A percentile compares a stretch with the other conserved stretches of the same genome.
These are phyloP conservation scores for Pinna nobilis DNA, from an alignment of 1,140 invertebrate species.

Conservation along the genomic window DNA sequence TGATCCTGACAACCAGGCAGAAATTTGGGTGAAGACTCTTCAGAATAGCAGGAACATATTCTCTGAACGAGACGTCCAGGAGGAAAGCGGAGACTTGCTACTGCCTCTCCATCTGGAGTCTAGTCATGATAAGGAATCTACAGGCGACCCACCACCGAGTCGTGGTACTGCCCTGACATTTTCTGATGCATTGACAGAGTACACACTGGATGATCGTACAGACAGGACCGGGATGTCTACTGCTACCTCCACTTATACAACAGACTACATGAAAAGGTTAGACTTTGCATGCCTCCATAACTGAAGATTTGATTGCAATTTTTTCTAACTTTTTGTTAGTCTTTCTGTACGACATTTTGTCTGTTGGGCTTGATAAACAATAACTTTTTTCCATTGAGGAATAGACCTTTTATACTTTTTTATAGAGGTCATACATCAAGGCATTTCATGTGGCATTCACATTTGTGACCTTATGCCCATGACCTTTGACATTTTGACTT, in stretches of 20 bases:
- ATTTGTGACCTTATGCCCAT: no score
- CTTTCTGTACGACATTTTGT: no score
- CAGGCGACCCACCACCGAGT: conserved; percentile 55
- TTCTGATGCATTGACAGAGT: conserved; percentile 61
- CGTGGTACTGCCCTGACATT: conserved; percentile 62
- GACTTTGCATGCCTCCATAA: background rate
- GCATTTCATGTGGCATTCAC: no score
- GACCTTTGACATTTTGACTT: no score
- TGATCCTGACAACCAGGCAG: conserved; percentile 72
- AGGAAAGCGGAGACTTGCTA: conserved; percentile 43
- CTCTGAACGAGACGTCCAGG: conserved; percentile 56
- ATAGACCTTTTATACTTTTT: no score
- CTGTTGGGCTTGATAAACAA: no score
- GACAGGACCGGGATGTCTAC: conserved; percentile 4
- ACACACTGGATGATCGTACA: conserved; percentile 36
- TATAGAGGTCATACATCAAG: no score
- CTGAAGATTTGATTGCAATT: background rate
- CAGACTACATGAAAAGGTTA: conserved; percentile 47
- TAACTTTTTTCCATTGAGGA: no score
- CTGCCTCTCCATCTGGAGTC: conserved; percentile 12
- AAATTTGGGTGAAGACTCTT: conserved; percentile 68
- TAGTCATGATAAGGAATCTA: conserved; percentile 12
- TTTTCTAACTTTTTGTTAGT: no score
- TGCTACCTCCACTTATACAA: conserved; percentile 29
- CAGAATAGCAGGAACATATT: conserved; percentile 64